Conservation (phyloP, 1,140 invertebrate genomes). For the Tetraneura akinire region DNA sequence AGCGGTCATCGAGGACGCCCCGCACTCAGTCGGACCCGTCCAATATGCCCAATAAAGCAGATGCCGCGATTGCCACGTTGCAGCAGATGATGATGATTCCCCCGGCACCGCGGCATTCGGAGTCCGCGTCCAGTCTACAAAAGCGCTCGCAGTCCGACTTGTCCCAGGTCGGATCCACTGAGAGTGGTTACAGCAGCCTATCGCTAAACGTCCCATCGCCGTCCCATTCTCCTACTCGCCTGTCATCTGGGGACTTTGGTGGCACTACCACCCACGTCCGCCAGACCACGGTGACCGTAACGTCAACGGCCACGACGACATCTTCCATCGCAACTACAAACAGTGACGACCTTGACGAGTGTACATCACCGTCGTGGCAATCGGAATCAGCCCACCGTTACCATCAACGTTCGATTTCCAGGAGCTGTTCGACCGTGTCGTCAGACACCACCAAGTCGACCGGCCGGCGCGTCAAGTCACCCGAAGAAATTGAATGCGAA, state of each 20-base stretch:
- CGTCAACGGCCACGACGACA: background rate
- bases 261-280: background rate
- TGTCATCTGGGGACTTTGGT: slow-evolving; percentile 15
- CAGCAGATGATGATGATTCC: slow-evolving; percentile 23
- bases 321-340: background rate
- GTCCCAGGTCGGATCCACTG: slow-evolving; percentile 51
- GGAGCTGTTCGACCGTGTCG: slow-evolving; percentile 26
- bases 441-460: slow-evolving; percentile 52
- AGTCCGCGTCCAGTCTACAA: slow-evolving; percentile 38
- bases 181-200: slow-evolving; percentile 53
- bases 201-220: slow-evolving; percentile 51
- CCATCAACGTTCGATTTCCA: background rate
- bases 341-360: slow-evolving; percentile 27
- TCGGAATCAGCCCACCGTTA: background rate
- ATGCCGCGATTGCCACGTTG: background rate
- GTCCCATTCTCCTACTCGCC: slow-evolving; percentile 47
- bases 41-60: slow-evolving; percentile 49
- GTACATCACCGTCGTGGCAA: background rate
- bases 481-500: slow-evolving; percentile 82
- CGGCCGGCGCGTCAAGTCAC: slow-evolving; percentile 51
- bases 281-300: background rate
- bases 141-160: slow-evolving; percentile 52
- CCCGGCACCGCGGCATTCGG: background rate
- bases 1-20: slow-evolving; percentile 53
- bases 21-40: slow-evolving; percentile 56